A percentile compares a stretch with the other conserved stretches of the same genome.
phyloP scores from a whole-genome alignment of 1,140 invertebrate genomes.

The Babylonia areolata region DNA sequence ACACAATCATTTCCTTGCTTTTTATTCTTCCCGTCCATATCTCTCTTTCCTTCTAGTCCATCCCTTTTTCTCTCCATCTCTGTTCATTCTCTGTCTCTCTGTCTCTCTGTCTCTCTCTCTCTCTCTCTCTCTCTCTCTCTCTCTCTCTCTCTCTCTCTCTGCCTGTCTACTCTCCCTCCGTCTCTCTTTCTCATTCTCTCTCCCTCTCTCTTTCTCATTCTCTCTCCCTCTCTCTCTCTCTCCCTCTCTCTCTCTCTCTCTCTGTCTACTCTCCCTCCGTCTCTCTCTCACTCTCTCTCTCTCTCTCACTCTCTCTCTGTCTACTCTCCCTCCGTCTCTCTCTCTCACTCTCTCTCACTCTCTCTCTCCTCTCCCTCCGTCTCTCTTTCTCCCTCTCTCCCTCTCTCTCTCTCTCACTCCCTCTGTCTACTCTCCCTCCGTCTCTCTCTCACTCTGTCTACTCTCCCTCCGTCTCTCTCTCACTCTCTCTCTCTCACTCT shows the following conservation, averaged over 20 bases:
- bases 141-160: constrained; percentile 5
- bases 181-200: neutral
- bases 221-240: neutral
- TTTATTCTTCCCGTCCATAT: neutral
- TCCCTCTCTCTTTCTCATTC: neutral
- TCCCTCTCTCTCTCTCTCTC: neutral
- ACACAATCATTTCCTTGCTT: neutral
- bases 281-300: neutral
- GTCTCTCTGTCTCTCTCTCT: constrained; percentile 20
- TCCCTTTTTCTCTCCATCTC: neutral
- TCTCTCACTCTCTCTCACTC: neutral
- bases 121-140: constrained; percentile 22
- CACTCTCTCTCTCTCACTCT: too few species aligned
- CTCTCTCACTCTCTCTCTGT: neutral
- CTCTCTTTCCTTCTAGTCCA: constrained; percentile 6
- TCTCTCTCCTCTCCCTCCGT: neutral
- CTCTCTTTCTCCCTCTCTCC: neutral
- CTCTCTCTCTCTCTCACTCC: neutral
- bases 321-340: neutral
- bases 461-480: neutral
- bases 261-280: constrained; percentile 7
- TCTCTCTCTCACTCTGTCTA: neutral
- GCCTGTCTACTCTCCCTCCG: neutral
- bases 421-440: neutral
- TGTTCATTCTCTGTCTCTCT: neutral